Conservation (phyloP, 1,140 invertebrate genomes). For the Drosophila paulistorum region DNA sequence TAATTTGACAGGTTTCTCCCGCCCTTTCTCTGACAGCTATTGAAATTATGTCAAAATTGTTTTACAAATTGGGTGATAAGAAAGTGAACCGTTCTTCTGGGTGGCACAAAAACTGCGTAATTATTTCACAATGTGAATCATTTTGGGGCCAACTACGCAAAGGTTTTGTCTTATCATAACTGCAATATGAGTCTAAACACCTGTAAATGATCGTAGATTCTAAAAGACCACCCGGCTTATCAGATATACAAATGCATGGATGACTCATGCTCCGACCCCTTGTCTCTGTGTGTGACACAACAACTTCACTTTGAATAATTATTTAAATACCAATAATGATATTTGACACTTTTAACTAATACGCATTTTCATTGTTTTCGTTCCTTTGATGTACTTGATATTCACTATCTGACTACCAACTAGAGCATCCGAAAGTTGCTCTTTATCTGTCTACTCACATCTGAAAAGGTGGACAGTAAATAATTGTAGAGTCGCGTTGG, state of each 20-base stretch:
- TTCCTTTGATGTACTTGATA: too few species aligned
- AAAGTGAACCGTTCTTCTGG: not conserved
- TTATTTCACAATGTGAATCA: conserved; percentile 13
- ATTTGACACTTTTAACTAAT: too few species aligned
- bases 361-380: not conserved
- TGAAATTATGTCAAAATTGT: conserved; percentile 12
- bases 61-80: conserved; percentile 10
- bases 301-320: not conserved
- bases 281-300: not conserved
- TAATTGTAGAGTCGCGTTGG: conserved; percentile 55
- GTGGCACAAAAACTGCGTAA: too few species aligned
- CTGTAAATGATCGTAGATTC: conserved; percentile 16
- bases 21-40: not conserved
- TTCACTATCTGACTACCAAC: too few species aligned
- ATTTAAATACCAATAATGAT: too few species aligned
- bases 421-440: too few species aligned
- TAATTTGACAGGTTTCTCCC: not conserved
- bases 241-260: not conserved
- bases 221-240: not conserved
- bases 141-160: not conserved
- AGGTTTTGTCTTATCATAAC: conserved; percentile 26
- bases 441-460: conserved; percentile 44
- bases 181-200: conserved; percentile 8
- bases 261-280: not conserved
- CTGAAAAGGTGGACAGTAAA: conserved; percentile 21